A percentile compares a stretch with the other conserved stretches of the same genome.
Evolutionary conservation across 2,888 invertebrate species (phyloP).

Genomic region (Aporophyla nigra): DNA sequence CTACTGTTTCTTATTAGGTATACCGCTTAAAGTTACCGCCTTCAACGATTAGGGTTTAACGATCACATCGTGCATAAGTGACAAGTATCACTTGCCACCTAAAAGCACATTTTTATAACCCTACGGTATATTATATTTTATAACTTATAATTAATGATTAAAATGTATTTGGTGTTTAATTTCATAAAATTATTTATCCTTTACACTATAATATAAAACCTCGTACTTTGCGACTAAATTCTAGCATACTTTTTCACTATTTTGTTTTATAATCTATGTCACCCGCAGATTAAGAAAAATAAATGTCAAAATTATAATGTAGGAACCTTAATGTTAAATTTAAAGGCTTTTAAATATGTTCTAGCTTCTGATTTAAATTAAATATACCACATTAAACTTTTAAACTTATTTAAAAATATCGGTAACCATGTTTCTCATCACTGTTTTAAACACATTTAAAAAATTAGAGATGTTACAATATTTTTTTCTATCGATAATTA

Average conservation of each 20-base stretch:
- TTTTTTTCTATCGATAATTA: conserved; percentile 35
- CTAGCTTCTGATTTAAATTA: conserved; percentile 49
- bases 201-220: conserved; percentile 70
- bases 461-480: conserved; percentile 48
- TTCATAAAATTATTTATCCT: conserved; percentile 81
- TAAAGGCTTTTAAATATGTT: conserved; percentile 38
- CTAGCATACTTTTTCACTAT: conserved; percentile 66
- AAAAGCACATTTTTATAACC: conserved; percentile 39
- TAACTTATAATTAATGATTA: conserved; percentile 76
- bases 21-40: conserved; percentile 46
- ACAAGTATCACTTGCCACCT: conserved; percentile 24
- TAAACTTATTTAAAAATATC: conserved; percentile 35
- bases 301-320: conserved; percentile 54
- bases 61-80: conserved; percentile 40
- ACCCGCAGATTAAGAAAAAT: conserved; percentile 60
- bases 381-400: conserved; percentile 27
- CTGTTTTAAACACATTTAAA: conserved; percentile 26
- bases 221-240: conserved; percentile 59
- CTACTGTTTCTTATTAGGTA: not conserved
- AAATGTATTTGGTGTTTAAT: conserved; percentile 88
- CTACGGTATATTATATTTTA: conserved; percentile 71
- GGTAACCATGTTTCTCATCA: conserved; percentile 45
- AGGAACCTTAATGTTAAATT: conserved; percentile 54
- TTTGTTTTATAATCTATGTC: conserved; percentile 61
- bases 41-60: not conserved